These are phyloP conservation scores for Formica aserva DNA, from an alignment of 2,888 invertebrate genomes.

Conservation along the genomic window DNA sequence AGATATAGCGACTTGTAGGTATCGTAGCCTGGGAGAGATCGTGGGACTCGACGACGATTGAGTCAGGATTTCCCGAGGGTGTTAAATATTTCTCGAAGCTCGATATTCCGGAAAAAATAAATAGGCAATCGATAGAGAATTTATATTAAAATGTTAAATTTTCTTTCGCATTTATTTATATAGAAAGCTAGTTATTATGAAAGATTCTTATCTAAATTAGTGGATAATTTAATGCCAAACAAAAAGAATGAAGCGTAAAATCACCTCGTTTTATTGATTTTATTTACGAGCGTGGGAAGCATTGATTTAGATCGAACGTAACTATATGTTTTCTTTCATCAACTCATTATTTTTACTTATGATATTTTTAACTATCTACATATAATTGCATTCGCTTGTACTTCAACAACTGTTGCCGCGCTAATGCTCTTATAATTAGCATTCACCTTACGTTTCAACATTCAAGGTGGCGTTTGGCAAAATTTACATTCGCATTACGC, in stretches of 20 bases:
- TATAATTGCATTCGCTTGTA: background rate
- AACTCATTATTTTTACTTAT: background rate
- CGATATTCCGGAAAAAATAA: background rate
- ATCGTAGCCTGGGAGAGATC: constrained; percentile 18
- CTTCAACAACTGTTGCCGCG: background rate
- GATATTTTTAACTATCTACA: background rate
- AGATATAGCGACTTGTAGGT: constrained; percentile 12
- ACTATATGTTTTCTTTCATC: background rate
- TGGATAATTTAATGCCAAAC: background rate
- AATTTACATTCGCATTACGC: constrained; percentile 3
- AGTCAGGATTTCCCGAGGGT: constrained; percentile 1
- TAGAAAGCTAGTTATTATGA: background rate
- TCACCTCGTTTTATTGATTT: background rate
- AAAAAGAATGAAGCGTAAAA: background rate
- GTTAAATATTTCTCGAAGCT: background rate
- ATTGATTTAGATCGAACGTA: background rate
- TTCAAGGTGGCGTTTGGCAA: background rate
- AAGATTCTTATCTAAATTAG: background rate
- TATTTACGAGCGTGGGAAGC: background rate
- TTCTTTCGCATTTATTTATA: background rate
- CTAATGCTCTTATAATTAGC: background rate
- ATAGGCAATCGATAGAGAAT: background rate
- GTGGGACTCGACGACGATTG: background rate
- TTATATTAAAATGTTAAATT: background rate
- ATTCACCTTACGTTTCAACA: background rate